Percentiles rank a stretch among this genome's conserved stretches.
phyloP scores from a whole-genome alignment of 2,113 vertebrate species.

The Alethe castanea region DNA sequence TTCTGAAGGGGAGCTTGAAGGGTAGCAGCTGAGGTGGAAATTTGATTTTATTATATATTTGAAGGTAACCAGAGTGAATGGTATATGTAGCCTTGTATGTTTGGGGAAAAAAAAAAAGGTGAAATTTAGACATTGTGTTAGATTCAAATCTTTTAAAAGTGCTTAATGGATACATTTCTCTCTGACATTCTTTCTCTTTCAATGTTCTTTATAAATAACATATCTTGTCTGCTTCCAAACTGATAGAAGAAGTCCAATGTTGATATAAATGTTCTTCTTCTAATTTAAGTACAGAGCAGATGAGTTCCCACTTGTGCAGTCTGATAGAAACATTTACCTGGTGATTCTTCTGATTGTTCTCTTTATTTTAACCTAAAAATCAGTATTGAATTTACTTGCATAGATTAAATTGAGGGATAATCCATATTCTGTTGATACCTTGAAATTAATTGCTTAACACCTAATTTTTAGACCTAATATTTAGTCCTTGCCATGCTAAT shows the following conservation, averaged over 20 bases:
- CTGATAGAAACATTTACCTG: background rate
- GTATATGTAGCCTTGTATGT: background rate
- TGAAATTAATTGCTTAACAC: background rate
- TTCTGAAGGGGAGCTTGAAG: background rate
- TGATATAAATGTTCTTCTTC: background rate
- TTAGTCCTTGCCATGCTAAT: background rate
- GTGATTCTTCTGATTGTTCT: background rate
- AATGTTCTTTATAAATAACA: background rate
- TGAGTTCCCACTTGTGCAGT: background rate
- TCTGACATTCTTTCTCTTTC: background rate
- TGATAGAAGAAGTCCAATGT: background rate
- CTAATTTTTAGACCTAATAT: background rate
- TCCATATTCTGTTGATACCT: background rate
- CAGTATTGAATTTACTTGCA: background rate
- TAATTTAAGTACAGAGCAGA: background rate
- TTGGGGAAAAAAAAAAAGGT: background rate
- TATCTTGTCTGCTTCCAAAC: background rate
- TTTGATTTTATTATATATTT: background rate
- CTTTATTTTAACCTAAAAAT: background rate
- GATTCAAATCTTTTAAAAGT: background rate
- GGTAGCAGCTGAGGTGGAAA: background rate
- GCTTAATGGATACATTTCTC: background rate
- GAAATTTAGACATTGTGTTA: background rate
- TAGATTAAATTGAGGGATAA: background rate
- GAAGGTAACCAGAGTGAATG: background rate